These are phyloP conservation scores for Selenia dentaria DNA, from an alignment of 2,888 invertebrate genomes.

Conservation along the genomic window DNA sequence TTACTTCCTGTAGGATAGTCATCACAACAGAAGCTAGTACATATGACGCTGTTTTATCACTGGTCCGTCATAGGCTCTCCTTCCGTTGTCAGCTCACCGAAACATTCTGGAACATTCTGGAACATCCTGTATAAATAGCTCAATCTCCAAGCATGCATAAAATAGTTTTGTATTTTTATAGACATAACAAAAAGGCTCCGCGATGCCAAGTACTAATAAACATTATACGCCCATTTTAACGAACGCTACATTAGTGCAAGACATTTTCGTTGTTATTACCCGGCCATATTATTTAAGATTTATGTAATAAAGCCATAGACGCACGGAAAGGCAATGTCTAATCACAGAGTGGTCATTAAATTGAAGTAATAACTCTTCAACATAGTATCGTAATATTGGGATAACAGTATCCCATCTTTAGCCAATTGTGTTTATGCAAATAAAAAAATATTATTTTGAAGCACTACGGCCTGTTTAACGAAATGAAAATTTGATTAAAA, in stretches of 20 bases:
- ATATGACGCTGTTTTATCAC: no score
- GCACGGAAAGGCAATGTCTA: slow-evolving; percentile 69
- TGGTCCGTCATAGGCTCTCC: no score
- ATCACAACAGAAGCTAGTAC: no score
- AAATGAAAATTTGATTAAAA: no score
- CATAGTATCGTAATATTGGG: slow-evolving; percentile 61
- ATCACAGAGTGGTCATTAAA: slow-evolving; percentile 77
- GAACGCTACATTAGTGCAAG: slow-evolving; percentile 54
- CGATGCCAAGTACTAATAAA: slow-evolving; percentile 42
- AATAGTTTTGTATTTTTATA: neutral
- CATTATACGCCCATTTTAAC: slow-evolving; percentile 53
- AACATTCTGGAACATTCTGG: no score
- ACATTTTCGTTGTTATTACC: slow-evolving; percentile 59
- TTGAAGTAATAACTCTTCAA: slow-evolving; percentile 75
- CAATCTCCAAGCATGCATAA: no score
- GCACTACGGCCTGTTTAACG: no score
- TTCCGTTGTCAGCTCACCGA: no score
- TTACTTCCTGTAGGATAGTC: no score
- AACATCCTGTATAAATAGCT: no score
- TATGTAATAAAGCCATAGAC: slow-evolving; percentile 72
- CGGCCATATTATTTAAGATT: slow-evolving; percentile 55
- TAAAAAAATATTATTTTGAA: no score
- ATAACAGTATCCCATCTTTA: slow-evolving; percentile 11
- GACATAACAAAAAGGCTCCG: slow-evolving; percentile 18
- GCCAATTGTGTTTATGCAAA: no score